Evolutionary conservation across 2,113 vertebrate genomes (phyloP).

Genomic region (Neolamprologus cancellatus): DNA sequence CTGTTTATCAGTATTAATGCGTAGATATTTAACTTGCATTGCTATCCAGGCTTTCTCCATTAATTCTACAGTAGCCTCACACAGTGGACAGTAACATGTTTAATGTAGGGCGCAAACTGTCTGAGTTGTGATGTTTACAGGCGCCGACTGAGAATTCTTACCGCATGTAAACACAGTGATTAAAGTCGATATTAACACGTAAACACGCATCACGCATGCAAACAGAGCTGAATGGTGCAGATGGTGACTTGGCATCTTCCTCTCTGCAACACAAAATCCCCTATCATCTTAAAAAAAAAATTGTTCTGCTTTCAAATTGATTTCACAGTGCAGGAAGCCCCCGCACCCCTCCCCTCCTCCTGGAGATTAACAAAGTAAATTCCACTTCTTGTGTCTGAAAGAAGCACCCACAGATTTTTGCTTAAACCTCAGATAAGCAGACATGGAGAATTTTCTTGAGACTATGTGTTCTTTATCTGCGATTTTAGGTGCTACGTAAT

Average conservation of each 20-base stretch:
- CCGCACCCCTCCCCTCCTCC: neutral
- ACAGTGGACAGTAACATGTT: neutral
- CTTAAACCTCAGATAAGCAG: conserved; percentile 20
- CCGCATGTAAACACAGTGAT: conserved; percentile 13
- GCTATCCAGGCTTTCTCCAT: neutral
- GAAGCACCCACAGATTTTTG: neutral
- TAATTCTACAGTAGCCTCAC: neutral
- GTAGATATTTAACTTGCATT: neutral
- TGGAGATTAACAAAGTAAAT: conserved; percentile 48
- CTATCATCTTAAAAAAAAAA: conserved; percentile 14
- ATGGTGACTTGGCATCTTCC: conserved; percentile 30
- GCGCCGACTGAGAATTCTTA: neutral
- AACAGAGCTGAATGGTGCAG: neutral
- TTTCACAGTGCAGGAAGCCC: conserved; percentile 24
- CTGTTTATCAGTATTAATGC: neutral
- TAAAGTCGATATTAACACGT: conserved; percentile 15
- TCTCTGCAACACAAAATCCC: neutral
- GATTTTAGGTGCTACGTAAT: conserved; percentile 24
- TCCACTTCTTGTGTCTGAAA: conserved; percentile 18
- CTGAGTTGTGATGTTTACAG: neutral
- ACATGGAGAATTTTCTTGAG: conserved; percentile 24
- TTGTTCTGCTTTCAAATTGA: conserved; percentile 33
- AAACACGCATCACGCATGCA: neutral
- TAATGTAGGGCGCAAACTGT: neutral
- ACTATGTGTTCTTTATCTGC: conserved; percentile 27